These are phyloP conservation scores for Megaleporinus macrocephalus DNA, from an alignment of 2,113 vertebrate genomes.

Conservation along the genomic window DNA sequence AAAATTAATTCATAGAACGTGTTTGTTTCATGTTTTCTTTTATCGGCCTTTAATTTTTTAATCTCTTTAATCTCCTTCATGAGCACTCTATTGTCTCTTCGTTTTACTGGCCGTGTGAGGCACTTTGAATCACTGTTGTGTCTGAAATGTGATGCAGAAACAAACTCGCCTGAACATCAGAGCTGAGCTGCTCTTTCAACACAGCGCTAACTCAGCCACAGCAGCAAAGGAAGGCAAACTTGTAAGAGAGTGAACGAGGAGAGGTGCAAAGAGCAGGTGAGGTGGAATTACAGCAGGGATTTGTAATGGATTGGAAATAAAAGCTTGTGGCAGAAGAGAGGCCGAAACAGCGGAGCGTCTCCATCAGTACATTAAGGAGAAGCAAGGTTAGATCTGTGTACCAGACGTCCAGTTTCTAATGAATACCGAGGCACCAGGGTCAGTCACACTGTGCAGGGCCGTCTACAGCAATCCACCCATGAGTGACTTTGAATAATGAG, in stretches of 20 bases:
- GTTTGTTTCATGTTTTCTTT: neutral
- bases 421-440: neutral
- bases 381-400: neutral
- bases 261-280: neutral
- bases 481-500: neutral
- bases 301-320: slow-evolving; percentile 42
- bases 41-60: neutral
- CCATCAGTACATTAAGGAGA: slow-evolving; percentile 5
- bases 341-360: neutral
- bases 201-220: neutral
- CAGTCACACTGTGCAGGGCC: neutral
- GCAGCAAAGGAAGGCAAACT: neutral
- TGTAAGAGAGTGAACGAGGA: neutral
- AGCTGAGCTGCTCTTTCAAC: neutral
- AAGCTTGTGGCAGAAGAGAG: slow-evolving; percentile 21
- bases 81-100: neutral
- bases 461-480: neutral
- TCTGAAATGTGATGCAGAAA: neutral
- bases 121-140: neutral
- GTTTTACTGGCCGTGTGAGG: neutral
- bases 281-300: neutral
- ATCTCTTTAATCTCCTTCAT: too few relatives aligned
- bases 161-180: neutral
- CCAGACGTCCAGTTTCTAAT: neutral
- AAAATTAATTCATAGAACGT: neutral